phyloP scores from a whole-genome alignment of 2,113 vertebrate species.

The Anarhynchus alexandrinus region DNA sequence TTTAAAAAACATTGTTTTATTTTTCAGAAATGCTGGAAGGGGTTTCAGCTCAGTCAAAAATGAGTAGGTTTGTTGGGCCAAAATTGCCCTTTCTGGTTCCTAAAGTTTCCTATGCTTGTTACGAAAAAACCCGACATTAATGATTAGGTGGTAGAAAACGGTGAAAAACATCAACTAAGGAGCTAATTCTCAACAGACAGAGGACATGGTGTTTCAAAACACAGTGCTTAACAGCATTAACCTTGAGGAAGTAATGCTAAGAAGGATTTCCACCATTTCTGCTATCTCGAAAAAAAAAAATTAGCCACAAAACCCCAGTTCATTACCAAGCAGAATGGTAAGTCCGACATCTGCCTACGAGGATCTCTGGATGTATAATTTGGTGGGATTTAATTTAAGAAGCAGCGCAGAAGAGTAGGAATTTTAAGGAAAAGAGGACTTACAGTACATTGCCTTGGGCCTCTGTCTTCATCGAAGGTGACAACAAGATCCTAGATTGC shows the following conservation, averaged over 20 bases:
- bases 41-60: conserved; percentile 2
- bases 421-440: not conserved
- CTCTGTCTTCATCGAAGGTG: not conserved
- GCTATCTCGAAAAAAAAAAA: not conserved
- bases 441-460: not conserved
- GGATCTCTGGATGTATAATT: not conserved
- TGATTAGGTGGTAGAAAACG: not conserved
- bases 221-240: not conserved
- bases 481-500: not conserved
- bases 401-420: conserved; percentile 5
- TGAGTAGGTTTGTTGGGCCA: not conserved
- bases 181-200: not conserved
- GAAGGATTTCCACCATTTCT: conserved; percentile 22
- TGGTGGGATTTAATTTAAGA: not conserved
- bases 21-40: not conserved
- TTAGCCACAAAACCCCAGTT: not conserved
- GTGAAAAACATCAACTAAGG: not conserved
- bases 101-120: not conserved
- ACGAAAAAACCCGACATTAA: not conserved
- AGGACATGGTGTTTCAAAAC: not conserved
- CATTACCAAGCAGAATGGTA: not conserved
- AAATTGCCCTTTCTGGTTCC: not conserved
- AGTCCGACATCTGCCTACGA: not conserved
- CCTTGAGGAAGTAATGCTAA: not conserved
- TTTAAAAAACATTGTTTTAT: not conserved